A percentile compares a stretch with the other conserved stretches of the same genome.
Evolutionary conservation across 2,113 vertebrate genomes (phyloP).

Genomic region (Eolophus roseicapilla): DNA sequence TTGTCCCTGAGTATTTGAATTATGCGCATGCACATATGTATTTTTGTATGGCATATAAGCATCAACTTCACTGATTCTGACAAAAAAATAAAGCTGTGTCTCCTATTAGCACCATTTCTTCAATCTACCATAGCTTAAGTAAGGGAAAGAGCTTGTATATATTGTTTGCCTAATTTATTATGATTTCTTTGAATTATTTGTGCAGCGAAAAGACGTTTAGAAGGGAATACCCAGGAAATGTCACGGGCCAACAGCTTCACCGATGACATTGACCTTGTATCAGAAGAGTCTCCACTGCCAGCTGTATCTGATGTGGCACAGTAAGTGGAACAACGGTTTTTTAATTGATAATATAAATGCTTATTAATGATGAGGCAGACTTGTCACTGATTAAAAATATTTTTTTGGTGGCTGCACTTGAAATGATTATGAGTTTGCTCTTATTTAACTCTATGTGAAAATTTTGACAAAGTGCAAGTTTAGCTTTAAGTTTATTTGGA

Average conservation of each 20-base stretch:
- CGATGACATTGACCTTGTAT: constrained; percentile 78
- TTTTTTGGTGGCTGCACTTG: not conserved
- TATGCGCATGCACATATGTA: not conserved
- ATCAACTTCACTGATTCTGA: not conserved
- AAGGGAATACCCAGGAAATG: constrained; percentile 70
- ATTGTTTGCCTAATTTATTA: not conserved
- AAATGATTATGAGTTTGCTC: not conserved
- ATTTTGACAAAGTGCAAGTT: not conserved
- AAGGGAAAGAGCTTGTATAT: not conserved
- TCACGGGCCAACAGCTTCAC: constrained; percentile 79
- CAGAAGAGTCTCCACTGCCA: constrained; percentile 77
- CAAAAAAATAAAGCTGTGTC: not conserved
- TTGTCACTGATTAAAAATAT: not conserved
- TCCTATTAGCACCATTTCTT: not conserved
- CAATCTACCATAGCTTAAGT: not conserved
- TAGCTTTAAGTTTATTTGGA: not conserved
- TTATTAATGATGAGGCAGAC: not conserved
- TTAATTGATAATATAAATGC: not conserved
- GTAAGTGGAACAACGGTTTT: constrained; percentile 69
- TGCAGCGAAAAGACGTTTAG: constrained; percentile 64
- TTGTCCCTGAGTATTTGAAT: not conserved
- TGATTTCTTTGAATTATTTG: not conserved
- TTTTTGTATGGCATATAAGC: not conserved
- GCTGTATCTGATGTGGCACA: constrained; percentile 70
- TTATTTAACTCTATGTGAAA: not conserved